Evolutionary conservation across 2,797 vertebrate species (phyloP).

Genomic region (Euphonia xanthogaster): DNA sequence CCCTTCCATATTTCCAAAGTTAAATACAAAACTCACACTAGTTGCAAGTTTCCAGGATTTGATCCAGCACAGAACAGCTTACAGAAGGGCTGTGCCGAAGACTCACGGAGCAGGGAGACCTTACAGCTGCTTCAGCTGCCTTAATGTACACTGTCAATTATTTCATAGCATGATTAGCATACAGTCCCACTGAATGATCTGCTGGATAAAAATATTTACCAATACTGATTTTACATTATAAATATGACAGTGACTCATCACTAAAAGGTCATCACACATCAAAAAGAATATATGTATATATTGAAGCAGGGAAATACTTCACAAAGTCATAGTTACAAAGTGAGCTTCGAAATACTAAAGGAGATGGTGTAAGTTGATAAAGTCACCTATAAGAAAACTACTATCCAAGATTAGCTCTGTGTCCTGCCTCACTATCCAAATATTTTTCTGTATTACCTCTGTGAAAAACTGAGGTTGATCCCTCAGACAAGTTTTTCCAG

Average conservation of each 20-base stretch:
- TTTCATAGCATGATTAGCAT: not conserved
- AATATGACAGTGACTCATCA: not conserved
- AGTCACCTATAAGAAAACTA: not conserved
- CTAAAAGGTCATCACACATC: not conserved
- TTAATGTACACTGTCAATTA: not conserved
- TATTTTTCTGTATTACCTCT: not conserved
- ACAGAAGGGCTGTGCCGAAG: not conserved
- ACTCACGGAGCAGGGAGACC: fast-evolving
- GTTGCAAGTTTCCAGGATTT: not conserved
- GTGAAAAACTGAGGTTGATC: not conserved
- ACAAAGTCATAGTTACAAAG: not conserved
- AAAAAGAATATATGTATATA: not conserved
- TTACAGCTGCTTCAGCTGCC: not conserved
- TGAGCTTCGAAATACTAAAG: not conserved
- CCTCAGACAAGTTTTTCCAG: not conserved
- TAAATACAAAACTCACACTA: not conserved
- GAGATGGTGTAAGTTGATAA: not conserved
- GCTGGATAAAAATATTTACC: not conserved
- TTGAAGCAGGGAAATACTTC: not conserved
- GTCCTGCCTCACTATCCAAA: not conserved
- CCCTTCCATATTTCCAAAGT: not conserved
- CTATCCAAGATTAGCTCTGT: not conserved
- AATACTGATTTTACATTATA: not conserved
- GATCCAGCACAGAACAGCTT: not conserved
- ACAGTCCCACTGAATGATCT: not conserved